phyloP scores from a whole-genome alignment of 2,888 invertebrate genomes.

The Trachelus stipa region DNA sequence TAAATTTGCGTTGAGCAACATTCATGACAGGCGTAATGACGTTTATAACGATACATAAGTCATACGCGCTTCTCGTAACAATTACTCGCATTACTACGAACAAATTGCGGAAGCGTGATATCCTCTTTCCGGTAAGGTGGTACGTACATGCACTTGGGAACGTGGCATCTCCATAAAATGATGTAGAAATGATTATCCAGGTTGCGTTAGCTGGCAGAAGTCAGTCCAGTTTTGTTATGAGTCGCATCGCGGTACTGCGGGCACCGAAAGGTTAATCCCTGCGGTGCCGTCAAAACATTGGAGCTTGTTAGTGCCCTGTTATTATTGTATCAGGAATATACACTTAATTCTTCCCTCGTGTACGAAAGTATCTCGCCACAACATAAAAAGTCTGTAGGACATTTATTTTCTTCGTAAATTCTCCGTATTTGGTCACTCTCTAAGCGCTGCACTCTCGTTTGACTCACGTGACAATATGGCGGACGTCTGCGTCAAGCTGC shows the following conservation, averaged over 20 bases:
- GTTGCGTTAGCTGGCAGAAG: not conserved
- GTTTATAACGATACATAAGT: not conserved
- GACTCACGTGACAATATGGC: not conserved
- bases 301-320: constrained; percentile 47
- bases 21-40: not conserved
- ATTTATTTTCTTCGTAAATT: not conserved
- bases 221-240: not conserved
- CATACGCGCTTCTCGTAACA: not conserved
- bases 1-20: not conserved
- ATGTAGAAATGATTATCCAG: not conserved
- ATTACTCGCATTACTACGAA: not conserved
- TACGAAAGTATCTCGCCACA: not conserved
- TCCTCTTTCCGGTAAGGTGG: not conserved
- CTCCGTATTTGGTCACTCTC: not conserved
- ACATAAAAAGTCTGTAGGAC: not conserved
- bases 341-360: not conserved
- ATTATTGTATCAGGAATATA: constrained; percentile 23
- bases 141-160: not conserved
- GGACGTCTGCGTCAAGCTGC: not conserved
- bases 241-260: not conserved
- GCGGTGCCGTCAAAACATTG: constrained; percentile 39
- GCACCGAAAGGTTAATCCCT: constrained; percentile 40
- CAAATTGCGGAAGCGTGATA: not conserved
- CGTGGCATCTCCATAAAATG: not conserved
- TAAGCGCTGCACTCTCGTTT: not conserved